Conservation (phyloP, 2,888 invertebrate genomes). For the Keiferia lycopersicella region DNA sequence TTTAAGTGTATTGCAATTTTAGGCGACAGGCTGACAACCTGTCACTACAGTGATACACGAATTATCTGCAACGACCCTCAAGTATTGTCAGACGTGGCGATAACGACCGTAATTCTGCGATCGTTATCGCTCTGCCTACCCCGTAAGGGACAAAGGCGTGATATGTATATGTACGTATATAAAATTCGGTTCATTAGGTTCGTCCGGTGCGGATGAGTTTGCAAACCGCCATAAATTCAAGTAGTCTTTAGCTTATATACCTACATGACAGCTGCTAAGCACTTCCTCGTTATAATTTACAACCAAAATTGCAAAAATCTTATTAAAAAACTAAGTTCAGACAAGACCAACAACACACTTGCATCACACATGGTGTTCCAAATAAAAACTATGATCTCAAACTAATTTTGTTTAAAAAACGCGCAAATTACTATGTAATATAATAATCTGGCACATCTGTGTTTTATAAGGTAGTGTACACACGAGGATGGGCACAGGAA, state of each 20-base stretch:
- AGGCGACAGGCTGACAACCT: too few species aligned
- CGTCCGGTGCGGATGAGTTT: too few species aligned
- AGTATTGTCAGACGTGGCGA: too few species aligned
- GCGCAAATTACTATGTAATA: constrained; percentile 49
- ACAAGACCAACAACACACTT: constrained; percentile 19
- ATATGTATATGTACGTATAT: too few species aligned
- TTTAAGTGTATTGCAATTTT: too few species aligned
- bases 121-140: too few species aligned
- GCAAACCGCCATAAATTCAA: too few species aligned
- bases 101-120: too few species aligned
- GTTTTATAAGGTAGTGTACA: constrained; percentile 24
- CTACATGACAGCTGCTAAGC: constrained; percentile 13
- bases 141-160: too few species aligned
- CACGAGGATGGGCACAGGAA: constrained; percentile 6
- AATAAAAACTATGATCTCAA: constrained; percentile 62
- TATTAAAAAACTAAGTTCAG: not conserved
- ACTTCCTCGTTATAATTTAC: constrained; percentile 6
- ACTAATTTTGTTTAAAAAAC: constrained; percentile 47
- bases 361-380: constrained; percentile 38
- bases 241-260: not conserved
- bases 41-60: too few species aligned
- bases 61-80: too few species aligned
- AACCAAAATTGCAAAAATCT: not conserved
- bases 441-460: constrained; percentile 47
- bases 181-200: too few species aligned